A percentile compares a stretch with the other conserved stretches of the same genome.
These are phyloP conservation scores for Cyprinodon brontotheroides DNA, from an alignment of 2,113 vertebrate species.

Conservation along the genomic window DNA sequence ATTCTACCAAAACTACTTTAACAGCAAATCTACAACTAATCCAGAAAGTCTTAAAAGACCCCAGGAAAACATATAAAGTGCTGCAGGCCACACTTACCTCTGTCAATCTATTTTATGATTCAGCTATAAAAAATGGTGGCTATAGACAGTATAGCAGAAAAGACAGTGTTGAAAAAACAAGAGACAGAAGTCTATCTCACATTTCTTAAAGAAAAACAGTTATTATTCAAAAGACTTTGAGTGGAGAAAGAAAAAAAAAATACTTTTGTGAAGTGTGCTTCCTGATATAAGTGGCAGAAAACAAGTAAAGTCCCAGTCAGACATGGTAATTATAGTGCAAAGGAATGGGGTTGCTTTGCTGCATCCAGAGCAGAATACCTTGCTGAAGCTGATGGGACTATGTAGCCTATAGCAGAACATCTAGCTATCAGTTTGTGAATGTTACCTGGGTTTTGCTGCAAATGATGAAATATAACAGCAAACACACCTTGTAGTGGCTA, in stretches of 20 bases:
- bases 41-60: not conserved
- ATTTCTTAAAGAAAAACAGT: not conserved
- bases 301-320: too few species aligned
- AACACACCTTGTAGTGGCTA: too few species aligned
- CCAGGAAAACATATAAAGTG: not conserved
- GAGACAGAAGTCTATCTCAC: not conserved
- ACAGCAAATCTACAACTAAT: not conserved
- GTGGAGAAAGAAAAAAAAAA: too few species aligned
- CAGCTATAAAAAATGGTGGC: not conserved
- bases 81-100: not conserved
- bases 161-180: not conserved
- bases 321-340: too few species aligned
- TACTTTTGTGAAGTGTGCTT: too few species aligned
- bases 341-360: not conserved
- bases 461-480: too few species aligned
- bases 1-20: not conserved
- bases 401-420: not conserved
- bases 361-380: not conserved
- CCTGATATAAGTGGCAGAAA: too few species aligned
- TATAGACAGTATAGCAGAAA: not conserved
- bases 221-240: too few species aligned
- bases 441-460: too few species aligned
- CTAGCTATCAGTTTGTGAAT: not conserved
- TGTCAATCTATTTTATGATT: not conserved
- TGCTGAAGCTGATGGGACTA: not conserved